A percentile compares a stretch with the other conserved stretches of the same genome.
Evolutionary conservation across 2,797 vertebrate species (phyloP).

Genomic region (Enteromius argenteus): DNA sequence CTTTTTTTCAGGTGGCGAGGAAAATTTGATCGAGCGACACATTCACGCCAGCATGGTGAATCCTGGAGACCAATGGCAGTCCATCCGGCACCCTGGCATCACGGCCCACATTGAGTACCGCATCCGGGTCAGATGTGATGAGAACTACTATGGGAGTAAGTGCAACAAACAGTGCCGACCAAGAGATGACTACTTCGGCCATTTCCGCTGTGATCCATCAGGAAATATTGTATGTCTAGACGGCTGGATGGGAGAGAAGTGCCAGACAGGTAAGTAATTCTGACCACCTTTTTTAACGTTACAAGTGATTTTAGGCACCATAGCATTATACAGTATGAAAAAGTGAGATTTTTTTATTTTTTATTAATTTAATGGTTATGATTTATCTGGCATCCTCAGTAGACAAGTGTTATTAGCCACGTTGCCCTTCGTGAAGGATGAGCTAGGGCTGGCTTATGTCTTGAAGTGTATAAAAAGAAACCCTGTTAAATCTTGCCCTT

Average conservation of each 20-base stretch:
- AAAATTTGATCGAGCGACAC: constrained; percentile 89
- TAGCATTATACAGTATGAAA: neutral
- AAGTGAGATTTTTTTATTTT: neutral
- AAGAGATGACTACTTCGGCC: constrained; percentile 93
- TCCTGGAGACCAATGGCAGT: constrained; percentile 91
- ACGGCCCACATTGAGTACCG: constrained; percentile 87
- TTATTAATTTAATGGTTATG: neutral
- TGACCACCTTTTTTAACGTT: neutral
- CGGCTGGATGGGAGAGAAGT: constrained; percentile 94
- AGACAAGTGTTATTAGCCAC: neutral
- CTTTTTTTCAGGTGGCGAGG: constrained; percentile 68
- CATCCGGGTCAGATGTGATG: constrained; percentile 89
- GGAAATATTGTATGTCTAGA: constrained; percentile 93
- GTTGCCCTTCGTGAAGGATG: constrained; percentile 12
- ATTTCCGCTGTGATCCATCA: constrained; percentile 90
- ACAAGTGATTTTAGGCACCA: neutral
- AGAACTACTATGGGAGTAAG: constrained; percentile 92
- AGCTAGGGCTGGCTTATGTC: constrained; percentile 7
- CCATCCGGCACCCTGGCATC: constrained; percentile 83
- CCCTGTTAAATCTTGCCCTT: constrained; percentile 52
- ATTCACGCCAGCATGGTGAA: constrained; percentile 90
- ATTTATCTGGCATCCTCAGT: neutral
- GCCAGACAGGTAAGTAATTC: constrained; percentile 83
- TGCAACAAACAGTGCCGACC: constrained; percentile 96
- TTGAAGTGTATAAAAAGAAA: constrained; percentile 2